These are phyloP conservation scores for Folsomia candida DNA, from an alignment of 2,888 invertebrate genomes.

Conservation along the genomic window DNA sequence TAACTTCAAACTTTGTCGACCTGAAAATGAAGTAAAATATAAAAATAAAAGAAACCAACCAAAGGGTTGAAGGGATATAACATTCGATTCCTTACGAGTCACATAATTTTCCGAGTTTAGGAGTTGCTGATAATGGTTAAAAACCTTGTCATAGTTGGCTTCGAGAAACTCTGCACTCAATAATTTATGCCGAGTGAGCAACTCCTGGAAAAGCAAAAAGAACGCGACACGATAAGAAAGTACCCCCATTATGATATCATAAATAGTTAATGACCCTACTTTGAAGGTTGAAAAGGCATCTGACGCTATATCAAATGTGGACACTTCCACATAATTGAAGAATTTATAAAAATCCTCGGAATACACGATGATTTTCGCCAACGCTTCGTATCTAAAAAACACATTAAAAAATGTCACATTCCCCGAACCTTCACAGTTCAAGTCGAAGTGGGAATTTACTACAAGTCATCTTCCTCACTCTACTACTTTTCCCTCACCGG, in stretches of 20 bases:
- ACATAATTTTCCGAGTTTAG: conserved; percentile 99
- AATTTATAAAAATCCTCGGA: conserved; percentile 99
- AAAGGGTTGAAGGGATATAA: no score
- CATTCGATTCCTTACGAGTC: no score
- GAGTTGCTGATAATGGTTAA: conserved; percentile 92
- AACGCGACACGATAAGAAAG: no score
- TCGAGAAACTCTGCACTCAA: conserved; percentile 98
- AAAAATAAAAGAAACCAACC: no score
- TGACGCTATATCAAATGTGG: conserved; percentile 99
- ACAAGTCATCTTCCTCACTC: no score
- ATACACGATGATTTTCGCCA: conserved; percentile 97
- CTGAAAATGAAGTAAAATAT: no score
- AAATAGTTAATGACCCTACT: conserved; percentile 60
- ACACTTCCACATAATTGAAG: conserved; percentile 99
- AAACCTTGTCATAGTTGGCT: conserved; percentile 97
- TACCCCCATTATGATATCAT: neutral
- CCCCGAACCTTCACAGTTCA: no score
- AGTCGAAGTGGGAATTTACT: no score
- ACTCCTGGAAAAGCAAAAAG: conserved; percentile 66
- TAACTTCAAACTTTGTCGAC: conserved; percentile 96
- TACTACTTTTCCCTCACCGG: no score
- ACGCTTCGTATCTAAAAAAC: conserved; percentile 96
- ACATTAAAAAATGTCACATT: no score
- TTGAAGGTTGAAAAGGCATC: conserved; percentile 99
- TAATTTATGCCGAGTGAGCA: conserved; percentile 89